Percentiles rank a stretch among this genome's conserved stretches.
phyloP scores from a whole-genome alignment of 2,797 vertebrate genomes.

The Pampus argenteus region DNA sequence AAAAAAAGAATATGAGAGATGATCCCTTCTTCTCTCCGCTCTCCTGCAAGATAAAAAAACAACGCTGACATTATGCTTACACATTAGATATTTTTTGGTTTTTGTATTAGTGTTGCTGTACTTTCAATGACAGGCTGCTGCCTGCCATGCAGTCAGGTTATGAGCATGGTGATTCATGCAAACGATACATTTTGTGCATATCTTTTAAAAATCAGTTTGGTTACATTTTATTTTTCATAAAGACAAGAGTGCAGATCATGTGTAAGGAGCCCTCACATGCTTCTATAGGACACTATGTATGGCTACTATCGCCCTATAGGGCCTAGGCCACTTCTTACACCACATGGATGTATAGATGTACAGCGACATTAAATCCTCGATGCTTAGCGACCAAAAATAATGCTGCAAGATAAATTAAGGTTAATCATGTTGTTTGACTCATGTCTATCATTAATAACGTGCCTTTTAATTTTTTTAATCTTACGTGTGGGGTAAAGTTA shows the following conservation, averaged over 20 bases:
- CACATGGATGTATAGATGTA: constrained; percentile 47
- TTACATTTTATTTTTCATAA: constrained; percentile 23
- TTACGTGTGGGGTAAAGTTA: constrained; percentile 55
- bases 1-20: constrained; percentile 65
- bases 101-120: constrained; percentile 7
- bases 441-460: constrained; percentile 29
- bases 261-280: constrained; percentile 57
- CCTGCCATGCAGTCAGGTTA: no score
- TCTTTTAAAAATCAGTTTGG: constrained; percentile 16
- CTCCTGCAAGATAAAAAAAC: constrained; percentile 76
- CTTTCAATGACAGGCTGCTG: neutral
- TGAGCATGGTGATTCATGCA: neutral
- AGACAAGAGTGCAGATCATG: constrained; percentile 40
- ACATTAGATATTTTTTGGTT: neutral
- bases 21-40: constrained; percentile 78
- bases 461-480: constrained; percentile 39
- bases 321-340: constrained; percentile 39
- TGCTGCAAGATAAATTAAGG: neutral
- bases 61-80: constrained; percentile 11
- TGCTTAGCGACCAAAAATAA: neutral
- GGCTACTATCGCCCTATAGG: constrained; percentile 64
- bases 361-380: constrained; percentile 27
- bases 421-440: neutral
- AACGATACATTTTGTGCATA: constrained; percentile 12
- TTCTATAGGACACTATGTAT: constrained; percentile 60